These are phyloP conservation scores for Iselma pallidipennis DNA, from an alignment of 2,888 invertebrate species.

Conservation along the genomic window DNA sequence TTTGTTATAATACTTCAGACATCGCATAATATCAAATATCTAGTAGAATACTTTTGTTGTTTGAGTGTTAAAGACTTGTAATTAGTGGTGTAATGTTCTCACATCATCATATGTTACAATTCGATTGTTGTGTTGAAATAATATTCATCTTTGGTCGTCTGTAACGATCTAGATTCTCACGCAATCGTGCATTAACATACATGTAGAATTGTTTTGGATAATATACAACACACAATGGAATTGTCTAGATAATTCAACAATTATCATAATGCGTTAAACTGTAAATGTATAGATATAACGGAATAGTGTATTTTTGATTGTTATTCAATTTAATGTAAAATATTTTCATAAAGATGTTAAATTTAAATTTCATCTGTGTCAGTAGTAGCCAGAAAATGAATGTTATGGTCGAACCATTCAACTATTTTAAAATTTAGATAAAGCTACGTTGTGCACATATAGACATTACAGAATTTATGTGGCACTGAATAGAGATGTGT, in stretches of 20 bases:
- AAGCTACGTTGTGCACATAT: constrained; percentile 6
- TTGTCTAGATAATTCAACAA: background rate
- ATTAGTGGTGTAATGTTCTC: background rate
- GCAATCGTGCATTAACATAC: background rate
- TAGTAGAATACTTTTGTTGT: too few species aligned
- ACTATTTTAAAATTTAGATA: constrained; percentile 7
- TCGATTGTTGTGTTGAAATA: background rate
- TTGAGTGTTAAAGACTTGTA: background rate
- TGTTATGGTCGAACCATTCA: background rate
- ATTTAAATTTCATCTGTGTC: background rate
- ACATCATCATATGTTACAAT: background rate
- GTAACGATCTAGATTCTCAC: background rate
- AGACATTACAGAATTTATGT: background rate
- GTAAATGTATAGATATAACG: background rate
- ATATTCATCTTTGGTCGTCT: background rate
- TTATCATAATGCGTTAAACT: background rate
- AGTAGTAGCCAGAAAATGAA: background rate
- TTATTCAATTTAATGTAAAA: background rate
- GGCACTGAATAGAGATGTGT: background rate
- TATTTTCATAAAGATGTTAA: background rate
- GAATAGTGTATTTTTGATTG: background rate
- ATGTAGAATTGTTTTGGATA: background rate
- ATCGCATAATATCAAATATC: too few species aligned
- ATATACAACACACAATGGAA: background rate
- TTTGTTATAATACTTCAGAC: too few species aligned